Conservation (phyloP, 2,888 invertebrate species). For the Callyntrura sp. region DNA sequence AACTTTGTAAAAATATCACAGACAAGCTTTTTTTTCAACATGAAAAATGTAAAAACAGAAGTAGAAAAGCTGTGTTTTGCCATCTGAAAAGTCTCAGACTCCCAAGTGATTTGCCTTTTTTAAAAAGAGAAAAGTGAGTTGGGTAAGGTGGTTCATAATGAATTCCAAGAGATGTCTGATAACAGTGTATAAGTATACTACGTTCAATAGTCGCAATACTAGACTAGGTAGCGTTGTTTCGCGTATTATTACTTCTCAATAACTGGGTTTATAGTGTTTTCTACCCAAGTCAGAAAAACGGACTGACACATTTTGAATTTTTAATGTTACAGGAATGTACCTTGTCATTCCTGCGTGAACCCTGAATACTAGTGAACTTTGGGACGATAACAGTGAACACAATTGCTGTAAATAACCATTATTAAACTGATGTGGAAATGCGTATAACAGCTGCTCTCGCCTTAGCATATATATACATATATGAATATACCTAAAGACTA, state of each 20-base stretch:
- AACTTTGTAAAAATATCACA: constrained; percentile 16
- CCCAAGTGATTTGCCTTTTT: constrained; percentile 26
- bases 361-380: too few species aligned
- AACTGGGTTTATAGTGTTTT: too few species aligned
- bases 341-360: too few species aligned
- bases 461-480: too few species aligned
- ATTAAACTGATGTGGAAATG: too few species aligned
- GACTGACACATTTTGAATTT: too few species aligned
- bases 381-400: too few species aligned
- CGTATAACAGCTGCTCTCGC: too few species aligned
- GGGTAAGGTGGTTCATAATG: constrained; percentile 1
- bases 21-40: not conserved
- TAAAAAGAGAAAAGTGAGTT: constrained; percentile 7
- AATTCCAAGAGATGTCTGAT: not conserved
- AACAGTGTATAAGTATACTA: not conserved
- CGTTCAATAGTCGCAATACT: not conserved
- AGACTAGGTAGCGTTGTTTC: not conserved
- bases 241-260: not conserved
- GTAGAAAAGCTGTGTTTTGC: not conserved
- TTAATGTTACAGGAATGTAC: too few species aligned
- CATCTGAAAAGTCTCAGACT: not conserved
- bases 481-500: too few species aligned
- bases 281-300: too few species aligned
- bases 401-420: too few species aligned
- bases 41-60: not conserved